Evolutionary conservation across 2,888 invertebrate species (phyloP), one percentile per base, ranked within the genome.

Genomic region (Tiliacea aurago): DNA sequence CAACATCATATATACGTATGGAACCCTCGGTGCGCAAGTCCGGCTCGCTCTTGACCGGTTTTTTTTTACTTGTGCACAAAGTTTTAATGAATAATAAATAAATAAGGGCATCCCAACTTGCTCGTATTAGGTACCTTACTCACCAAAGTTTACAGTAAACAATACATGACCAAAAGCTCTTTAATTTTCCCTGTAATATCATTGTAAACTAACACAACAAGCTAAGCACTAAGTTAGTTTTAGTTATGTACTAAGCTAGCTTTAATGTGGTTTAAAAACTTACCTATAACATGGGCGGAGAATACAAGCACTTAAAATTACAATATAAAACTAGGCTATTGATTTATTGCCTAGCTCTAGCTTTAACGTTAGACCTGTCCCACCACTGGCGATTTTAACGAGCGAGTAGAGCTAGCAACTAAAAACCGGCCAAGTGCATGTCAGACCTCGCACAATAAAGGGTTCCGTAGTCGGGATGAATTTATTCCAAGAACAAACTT

Each of bases 201-300:
- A 6, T n/a, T 37, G n/a, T 33, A 18, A 68, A 18, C 18, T 23
- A 37, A 33, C n/a, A 13, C 45, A 68, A 68, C 47, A 68, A 65
- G 37, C 62, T 37, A 4, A n/a, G 45, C n/a, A 68, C 23, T 65
- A 37, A n/a, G 63, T 28, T 23, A 15, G 67, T 28, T 23, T 15
- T 41, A 20, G 7, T 28, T 13, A 49, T 9, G n/a, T 7, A 33
- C 11, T n/a, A 33, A 28, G 28, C 43, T n/a, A 45, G 11, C 45
- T 61, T 33, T 7, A 33, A 20, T 41, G 28, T 59, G 43, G 15
- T 15, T 15, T 58, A 2, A 41, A 66, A 37, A 37, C 37, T 37
- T 37, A 15, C 23, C 41, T 55, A 9, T 23, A 13, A 41, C 28
- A 20, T 20, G 13, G 41, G 13, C 23, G 18, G 7, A 18, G 37